Evolutionary conservation across 2,797 vertebrate species (phyloP).

Genomic region (Pitangus sulphuratus): DNA sequence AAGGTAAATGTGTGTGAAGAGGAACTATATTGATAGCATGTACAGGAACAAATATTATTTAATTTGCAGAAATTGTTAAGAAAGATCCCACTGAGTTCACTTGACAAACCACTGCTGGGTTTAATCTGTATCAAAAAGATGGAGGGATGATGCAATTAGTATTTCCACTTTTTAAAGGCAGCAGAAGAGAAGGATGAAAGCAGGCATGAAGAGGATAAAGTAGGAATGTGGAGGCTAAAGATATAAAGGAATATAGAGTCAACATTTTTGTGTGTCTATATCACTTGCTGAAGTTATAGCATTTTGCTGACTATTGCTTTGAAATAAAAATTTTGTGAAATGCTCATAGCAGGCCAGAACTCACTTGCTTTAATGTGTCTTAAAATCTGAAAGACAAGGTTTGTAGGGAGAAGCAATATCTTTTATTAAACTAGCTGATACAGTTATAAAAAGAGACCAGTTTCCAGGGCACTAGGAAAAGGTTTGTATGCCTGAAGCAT

Average conservation of each 20-base stretch:
- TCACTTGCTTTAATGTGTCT: constrained; percentile 52
- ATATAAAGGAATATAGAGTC: constrained; percentile 37
- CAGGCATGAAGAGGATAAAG: constrained; percentile 6
- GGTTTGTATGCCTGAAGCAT: constrained; percentile 53
- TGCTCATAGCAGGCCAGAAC: constrained; percentile 37
- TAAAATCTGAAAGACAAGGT: constrained; percentile 48
- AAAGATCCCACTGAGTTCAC: constrained; percentile 64
- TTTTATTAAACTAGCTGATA: constrained; percentile 66
- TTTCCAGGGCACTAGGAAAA: constrained; percentile 48
- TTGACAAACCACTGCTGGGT: constrained; percentile 41
- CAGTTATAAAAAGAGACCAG: constrained; percentile 52
- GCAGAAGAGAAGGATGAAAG: constrained; percentile 40
- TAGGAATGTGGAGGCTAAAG: constrained; percentile 20
- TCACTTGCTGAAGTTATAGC: constrained; percentile 8
- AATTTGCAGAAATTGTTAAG: constrained; percentile 70
- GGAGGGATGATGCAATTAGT: constrained; percentile 59
- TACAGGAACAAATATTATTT: constrained; percentile 60
- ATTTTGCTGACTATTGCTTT: constrained; percentile 61
- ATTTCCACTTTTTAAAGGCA: constrained; percentile 58
- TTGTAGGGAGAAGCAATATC: constrained; percentile 56
- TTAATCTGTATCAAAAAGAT: constrained; percentile 69
- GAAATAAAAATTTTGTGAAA: constrained; percentile 53
- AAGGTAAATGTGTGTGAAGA: not conserved
- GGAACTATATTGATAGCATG: constrained; percentile 20
- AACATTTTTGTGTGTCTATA: constrained; percentile 47